Conservation (phyloP, 1,140 invertebrate genomes). For the Drosophila pallidifrons region DNA sequence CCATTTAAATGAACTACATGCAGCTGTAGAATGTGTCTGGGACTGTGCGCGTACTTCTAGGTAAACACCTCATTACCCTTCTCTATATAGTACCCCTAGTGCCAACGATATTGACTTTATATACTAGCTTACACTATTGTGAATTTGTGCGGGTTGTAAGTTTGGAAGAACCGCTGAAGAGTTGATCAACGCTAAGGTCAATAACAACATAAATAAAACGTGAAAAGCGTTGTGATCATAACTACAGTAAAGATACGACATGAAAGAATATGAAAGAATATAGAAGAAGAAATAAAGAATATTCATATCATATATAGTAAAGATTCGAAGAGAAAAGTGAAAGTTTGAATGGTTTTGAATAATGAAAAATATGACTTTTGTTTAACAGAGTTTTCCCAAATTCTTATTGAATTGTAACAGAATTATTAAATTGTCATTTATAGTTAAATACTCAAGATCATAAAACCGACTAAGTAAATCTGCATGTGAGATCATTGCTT, state of each 20-base stretch:
- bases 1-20: conserved; percentile 52
- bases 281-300: too few relatives aligned
- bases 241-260: too few relatives aligned
- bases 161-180: background rate
- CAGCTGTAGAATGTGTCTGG: conserved; percentile 28
- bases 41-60: conserved; percentile 31
- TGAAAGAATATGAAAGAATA: too few relatives aligned
- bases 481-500: conserved; percentile 6
- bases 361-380: too few relatives aligned
- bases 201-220: background rate
- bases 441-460: too few relatives aligned
- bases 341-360: too few relatives aligned
- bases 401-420: too few relatives aligned
- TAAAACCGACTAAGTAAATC: background rate
- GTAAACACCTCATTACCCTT: conserved; percentile 22
- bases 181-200: background rate
- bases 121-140: conserved; percentile 6
- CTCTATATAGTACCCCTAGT: background rate
- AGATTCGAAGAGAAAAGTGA: too few relatives aligned
- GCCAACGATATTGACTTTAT: too few relatives aligned
- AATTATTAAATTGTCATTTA: too few relatives aligned
- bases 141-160: conserved; percentile 31
- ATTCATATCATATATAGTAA: too few relatives aligned
- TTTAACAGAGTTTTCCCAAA: too few relatives aligned
- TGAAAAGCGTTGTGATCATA: background rate